Base-by-base conservation (phyloP, 2,113 vertebrate genomes). In the Indicator indicator region DNA sequence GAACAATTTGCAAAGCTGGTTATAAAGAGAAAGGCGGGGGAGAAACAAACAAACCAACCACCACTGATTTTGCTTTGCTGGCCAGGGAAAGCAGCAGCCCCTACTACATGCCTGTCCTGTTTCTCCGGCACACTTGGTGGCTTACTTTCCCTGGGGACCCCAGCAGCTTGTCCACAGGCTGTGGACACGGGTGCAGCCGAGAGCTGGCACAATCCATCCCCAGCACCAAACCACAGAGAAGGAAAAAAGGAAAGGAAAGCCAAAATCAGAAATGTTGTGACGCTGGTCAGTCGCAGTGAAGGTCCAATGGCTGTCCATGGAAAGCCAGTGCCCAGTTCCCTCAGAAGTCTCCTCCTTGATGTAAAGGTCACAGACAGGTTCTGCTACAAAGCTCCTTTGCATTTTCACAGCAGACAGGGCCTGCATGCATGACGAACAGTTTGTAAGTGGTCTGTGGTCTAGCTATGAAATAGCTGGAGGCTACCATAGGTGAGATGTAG, bases 271-370 rank as follows among this genome's bases (percentile, higher is more conserved):
- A 84, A 48, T 13, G 7, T 30, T 50, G 30, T 48, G 33, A 23
- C 12, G 27, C 8, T 56, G 21, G 21, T 56, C 38, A 19, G 21
- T 10, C 9, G 26, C 70, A 81, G 27, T 4, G 17, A 76, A 40
- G 20, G 56, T 5, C 9, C 0, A 1, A 1, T 5, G 12, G 6
- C 12, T 72, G 11, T 23, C 27, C 3, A 0, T 24, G 30, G 50
- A 72, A 28, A 9, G 20, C 18, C 50, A 73, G 38, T 17, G 28
- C 14, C 32, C 1, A 0, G 11, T 69, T 5, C 1, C 20, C 1
- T 0, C 15, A 24, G 12, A 11, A 56, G 6, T n/a, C 30, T 44
- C 83, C 24, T 80, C 27, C 28, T 36, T 52, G 27, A 9, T 21
- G 15, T 10, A 24, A 46, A 74, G 4, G 2, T 13, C 54, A 15